Conservation (phyloP, 2,113 vertebrate genomes). For the Erythrolamprus reginae region DNA sequence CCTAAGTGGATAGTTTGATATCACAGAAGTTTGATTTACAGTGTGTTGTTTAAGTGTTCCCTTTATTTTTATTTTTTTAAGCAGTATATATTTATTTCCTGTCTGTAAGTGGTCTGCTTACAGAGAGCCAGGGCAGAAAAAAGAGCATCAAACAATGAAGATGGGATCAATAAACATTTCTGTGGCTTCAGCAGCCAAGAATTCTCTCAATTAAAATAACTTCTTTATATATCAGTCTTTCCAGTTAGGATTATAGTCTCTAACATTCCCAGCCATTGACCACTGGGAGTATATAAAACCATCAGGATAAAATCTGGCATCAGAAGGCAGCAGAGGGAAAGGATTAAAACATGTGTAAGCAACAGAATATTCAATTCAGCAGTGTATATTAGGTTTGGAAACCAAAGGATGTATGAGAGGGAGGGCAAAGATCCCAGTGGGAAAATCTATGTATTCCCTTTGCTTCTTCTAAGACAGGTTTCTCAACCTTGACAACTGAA, state of each 20-base stretch:
- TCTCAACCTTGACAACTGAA: too few relatives aligned
- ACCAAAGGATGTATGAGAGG: neutral
- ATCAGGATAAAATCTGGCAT: neutral
- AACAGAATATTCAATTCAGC: neutral
- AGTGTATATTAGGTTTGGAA: neutral
- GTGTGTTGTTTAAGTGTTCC: too few relatives aligned
- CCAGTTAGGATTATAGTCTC: neutral
- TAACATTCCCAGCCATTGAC: neutral
- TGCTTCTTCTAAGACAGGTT: neutral
- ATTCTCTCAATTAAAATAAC: neutral
- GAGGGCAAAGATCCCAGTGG: neutral
- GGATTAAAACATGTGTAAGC: neutral
- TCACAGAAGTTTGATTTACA: too few relatives aligned
- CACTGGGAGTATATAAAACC: neutral
- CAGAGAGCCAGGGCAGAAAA: neutral
- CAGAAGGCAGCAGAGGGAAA: neutral
- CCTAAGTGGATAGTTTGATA: too few relatives aligned
- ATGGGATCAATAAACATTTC: neutral
- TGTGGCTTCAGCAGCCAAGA: neutral
- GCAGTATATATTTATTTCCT: neutral
- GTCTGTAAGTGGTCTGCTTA: neutral
- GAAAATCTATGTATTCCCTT: neutral
- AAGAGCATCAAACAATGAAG: neutral
- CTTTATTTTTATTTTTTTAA: too few relatives aligned
- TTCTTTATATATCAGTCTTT: neutral